A percentile compares a stretch with the other conserved stretches of the same genome.
Conservation (phyloP, 2,888 invertebrate species). For the Isoperla grammatica region DNA sequence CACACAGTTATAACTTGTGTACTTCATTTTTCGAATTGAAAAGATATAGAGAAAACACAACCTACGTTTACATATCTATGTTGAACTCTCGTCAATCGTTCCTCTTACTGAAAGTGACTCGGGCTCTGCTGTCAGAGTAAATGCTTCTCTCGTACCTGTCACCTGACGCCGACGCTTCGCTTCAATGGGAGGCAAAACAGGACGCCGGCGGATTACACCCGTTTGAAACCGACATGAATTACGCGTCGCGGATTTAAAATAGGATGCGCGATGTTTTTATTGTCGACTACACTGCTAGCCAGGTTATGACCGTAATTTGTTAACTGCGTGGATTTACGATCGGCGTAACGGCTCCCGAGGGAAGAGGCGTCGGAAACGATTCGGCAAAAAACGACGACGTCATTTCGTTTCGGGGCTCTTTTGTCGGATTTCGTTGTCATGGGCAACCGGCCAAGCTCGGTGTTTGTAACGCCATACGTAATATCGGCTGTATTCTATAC, state of each 20-base stretch:
- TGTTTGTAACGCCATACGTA: too few relatives aligned
- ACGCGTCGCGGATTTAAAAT: not conserved
- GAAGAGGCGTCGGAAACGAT: conserved; percentile 11
- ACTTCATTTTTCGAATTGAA: too few relatives aligned
- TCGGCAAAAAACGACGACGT: conserved; percentile 11
- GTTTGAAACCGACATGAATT: not conserved
- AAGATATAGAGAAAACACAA: too few relatives aligned
- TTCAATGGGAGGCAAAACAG: not conserved
- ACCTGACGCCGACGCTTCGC: too few relatives aligned
- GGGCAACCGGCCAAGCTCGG: not conserved
- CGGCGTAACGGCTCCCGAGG: conserved; percentile 3
- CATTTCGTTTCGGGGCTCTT: conserved; percentile 5
- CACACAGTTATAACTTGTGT: too few relatives aligned
- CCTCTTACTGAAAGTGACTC: too few relatives aligned
- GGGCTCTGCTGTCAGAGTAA: too few relatives aligned
- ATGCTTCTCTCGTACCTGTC: too few relatives aligned
- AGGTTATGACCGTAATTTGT: conserved; percentile 23
- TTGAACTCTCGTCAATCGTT: too few relatives aligned
- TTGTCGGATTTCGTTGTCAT: not conserved
- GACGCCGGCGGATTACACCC: not conserved
- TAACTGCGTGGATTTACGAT: conserved; percentile 18
- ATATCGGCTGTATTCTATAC: too few relatives aligned
- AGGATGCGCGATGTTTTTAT: not conserved
- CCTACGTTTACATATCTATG: too few relatives aligned
- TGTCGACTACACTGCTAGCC: not conserved